A percentile compares a stretch with the other conserved stretches of the same genome.
Conservation (phyloP, 2,113 vertebrate genomes). For the Lamprologus sp. region DNA sequence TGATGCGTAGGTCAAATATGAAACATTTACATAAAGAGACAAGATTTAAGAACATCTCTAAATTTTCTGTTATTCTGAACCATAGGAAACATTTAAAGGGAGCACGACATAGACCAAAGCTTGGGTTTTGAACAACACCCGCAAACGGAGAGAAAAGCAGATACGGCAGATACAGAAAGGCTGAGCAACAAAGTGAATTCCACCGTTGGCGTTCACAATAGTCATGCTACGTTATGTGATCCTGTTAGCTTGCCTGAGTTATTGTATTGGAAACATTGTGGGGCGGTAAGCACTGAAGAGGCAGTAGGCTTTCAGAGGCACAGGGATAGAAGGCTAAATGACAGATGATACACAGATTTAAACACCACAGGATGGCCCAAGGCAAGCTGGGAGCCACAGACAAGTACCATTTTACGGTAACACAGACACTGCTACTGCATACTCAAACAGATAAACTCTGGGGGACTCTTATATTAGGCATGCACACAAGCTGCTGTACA, state of each 20-base stretch:
- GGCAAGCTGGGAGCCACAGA: conserved; percentile 46
- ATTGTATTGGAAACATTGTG: conserved; percentile 40
- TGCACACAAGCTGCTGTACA: background rate
- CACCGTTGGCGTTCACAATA: conserved; percentile 23
- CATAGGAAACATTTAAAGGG: background rate
- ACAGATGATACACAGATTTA: conserved; percentile 60
- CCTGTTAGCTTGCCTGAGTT: conserved; percentile 40
- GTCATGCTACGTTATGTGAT: conserved; percentile 45
- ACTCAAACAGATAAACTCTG: conserved; percentile 19
- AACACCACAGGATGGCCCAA: conserved; percentile 52
- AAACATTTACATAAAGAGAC: background rate
- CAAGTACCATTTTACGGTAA: conserved; percentile 18
- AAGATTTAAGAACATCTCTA: background rate
- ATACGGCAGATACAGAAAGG: background rate
- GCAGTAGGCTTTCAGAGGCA: conserved; percentile 30
- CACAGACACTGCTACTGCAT: conserved; percentile 10
- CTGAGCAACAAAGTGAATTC: conserved; percentile 18
- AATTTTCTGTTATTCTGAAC: background rate
- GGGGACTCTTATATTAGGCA: background rate
- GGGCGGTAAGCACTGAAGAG: background rate
- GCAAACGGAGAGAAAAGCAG: background rate
- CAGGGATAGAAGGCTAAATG: conserved; percentile 35
- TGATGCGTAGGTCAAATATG: background rate
- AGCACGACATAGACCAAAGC: background rate
- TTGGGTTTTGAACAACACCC: background rate